Conservation (phyloP, 2,797 vertebrate species). For the Spinus olivaceus region DNA sequence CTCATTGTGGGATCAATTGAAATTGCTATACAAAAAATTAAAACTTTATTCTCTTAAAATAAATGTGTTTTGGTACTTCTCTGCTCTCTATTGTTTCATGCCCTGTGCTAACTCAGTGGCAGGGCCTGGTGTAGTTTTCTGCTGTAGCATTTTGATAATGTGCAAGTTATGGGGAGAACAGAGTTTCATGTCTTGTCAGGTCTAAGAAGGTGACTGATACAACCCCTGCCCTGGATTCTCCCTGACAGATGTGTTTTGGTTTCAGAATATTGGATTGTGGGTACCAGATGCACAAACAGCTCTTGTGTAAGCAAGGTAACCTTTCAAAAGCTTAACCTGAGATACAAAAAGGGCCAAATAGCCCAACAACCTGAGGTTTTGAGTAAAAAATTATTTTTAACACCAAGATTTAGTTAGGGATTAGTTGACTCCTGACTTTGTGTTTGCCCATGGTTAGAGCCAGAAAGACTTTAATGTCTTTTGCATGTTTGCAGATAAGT, state of each 20-base stretch:
- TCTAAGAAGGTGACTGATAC: neutral
- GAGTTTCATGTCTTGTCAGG: fast-evolving
- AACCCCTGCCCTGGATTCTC: neutral
- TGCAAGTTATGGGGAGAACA: neutral
- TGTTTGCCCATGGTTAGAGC: neutral
- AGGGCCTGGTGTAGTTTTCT: neutral
- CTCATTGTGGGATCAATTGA: neutral
- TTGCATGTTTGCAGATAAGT: neutral
- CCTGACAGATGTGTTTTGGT: neutral
- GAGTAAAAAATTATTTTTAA: neutral
- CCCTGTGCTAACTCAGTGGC: neutral
- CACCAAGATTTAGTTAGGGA: neutral
- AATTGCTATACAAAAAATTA: neutral
- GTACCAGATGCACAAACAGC: neutral
- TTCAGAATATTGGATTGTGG: neutral
- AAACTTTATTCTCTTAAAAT: neutral
- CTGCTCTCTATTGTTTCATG: neutral
- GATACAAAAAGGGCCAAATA: neutral
- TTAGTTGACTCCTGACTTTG: neutral
- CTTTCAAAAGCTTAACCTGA: neutral
- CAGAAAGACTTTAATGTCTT: neutral
- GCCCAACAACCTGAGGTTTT: neutral
- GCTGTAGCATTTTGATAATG: neutral
- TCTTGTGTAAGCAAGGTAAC: neutral
- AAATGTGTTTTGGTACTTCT: neutral